Conservation (phyloP, 2,797 vertebrate species). For the Tamandua tetradactyla region DNA sequence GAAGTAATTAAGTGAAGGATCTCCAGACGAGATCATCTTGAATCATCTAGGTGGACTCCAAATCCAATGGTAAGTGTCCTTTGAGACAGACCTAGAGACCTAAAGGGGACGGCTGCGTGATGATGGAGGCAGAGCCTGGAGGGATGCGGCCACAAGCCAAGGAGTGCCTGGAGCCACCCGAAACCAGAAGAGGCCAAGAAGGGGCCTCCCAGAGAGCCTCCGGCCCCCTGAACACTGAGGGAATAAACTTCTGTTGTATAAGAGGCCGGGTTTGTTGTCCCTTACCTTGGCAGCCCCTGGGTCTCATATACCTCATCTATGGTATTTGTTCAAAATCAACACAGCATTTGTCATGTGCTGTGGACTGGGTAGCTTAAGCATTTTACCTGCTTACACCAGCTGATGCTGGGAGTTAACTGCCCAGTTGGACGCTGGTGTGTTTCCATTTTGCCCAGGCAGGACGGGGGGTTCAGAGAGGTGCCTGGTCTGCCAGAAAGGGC, state of each 20-base stretch:
- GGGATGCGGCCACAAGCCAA: too few species aligned
- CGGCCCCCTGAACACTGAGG: too few species aligned
- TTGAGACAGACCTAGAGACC: background rate
- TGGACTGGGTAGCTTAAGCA: background rate
- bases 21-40: background rate
- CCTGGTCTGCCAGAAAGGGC: too few species aligned
- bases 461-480: too few species aligned
- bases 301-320: background rate
- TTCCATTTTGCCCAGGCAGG: background rate
- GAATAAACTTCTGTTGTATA: background rate
- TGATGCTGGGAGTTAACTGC: background rate
- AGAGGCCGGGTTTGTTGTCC: background rate
- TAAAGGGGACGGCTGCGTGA: rapidly evolving
- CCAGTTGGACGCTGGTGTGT: rapidly evolving
- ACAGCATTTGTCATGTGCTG: too few species aligned
- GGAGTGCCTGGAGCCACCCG: too few species aligned
- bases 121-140: background rate
- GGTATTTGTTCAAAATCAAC: background rate
- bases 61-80: background rate
- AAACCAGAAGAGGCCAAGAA: background rate
- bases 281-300: rapidly evolving
- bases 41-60: background rate
- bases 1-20: background rate
- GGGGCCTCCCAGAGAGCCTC: background rate
- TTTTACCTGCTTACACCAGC: background rate